phyloP scores from a whole-genome alignment of 2,797 vertebrate genomes.

The Oreortyx pictus region DNA sequence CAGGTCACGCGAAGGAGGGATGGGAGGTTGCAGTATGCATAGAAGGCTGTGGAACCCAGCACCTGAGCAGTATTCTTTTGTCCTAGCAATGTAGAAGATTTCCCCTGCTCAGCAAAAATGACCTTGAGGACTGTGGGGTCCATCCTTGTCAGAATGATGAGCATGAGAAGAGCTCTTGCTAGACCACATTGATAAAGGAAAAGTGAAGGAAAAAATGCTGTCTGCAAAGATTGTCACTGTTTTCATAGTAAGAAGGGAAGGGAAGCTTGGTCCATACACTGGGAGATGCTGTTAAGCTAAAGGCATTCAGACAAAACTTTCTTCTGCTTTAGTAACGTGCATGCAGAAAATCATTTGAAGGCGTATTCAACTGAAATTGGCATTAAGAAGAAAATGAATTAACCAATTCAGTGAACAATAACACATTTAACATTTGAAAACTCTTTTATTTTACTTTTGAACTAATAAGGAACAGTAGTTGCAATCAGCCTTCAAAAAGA shows the following conservation, averaged over 20 bases:
- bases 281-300: neutral
- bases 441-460: neutral
- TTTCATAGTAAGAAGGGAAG: neutral
- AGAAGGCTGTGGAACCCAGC: neutral
- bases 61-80: fast-evolving
- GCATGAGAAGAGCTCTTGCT: neutral
- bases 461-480: neutral
- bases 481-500: neutral
- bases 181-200: neutral
- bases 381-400: neutral
- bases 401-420: neutral
- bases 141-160: neutral
- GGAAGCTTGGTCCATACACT: neutral
- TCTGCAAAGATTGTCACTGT: neutral
- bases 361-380: neutral
- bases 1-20: neutral
- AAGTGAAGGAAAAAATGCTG: neutral
- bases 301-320: neutral
- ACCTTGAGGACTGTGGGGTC: neutral
- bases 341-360: neutral
- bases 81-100: neutral
- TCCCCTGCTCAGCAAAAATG: neutral
- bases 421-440: neutral
- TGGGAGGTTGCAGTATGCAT: neutral
- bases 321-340: neutral